Conservation (phyloP, 2,888 invertebrate genomes). For the Oxyteleia sp. region DNA sequence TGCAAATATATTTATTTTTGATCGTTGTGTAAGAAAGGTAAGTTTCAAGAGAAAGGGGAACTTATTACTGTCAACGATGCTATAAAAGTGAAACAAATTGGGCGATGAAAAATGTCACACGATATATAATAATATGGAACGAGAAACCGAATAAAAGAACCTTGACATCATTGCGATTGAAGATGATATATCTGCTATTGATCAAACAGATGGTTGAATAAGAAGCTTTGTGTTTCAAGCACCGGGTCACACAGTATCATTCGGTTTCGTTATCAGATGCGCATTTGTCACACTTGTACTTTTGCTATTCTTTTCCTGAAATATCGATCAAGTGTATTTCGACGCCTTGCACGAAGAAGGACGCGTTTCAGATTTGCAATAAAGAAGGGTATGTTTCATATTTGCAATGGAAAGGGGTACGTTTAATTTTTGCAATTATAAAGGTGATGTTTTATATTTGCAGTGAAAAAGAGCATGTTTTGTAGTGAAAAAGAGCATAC, state of each 20-base stretch:
- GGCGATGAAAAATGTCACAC: slow-evolving; percentile 12
- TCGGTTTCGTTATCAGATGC: slow-evolving; percentile 51
- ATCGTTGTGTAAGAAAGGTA: neutral
- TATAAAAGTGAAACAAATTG: neutral
- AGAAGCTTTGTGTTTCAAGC: slow-evolving; percentile 62
- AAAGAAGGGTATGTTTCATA: too few relatives aligned
- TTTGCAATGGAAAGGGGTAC: too few relatives aligned
- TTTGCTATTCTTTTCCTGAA: too few relatives aligned
- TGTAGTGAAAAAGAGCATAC: too few relatives aligned
- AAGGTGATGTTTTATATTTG: too few relatives aligned
- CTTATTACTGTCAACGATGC: neutral
- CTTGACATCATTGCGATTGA: slow-evolving; percentile 75
- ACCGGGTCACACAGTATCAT: slow-evolving; percentile 52
- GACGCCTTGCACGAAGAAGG: too few relatives aligned
- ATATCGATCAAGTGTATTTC: too few relatives aligned
- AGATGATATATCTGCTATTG: slow-evolving; percentile 82
- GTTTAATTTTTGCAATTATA: too few relatives aligned
- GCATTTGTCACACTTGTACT: too few relatives aligned
- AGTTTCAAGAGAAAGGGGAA: neutral
- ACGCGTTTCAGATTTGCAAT: too few relatives aligned
- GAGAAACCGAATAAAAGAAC: slow-evolving; percentile 34
- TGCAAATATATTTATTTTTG: too few relatives aligned
- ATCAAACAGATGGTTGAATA: slow-evolving; percentile 84
- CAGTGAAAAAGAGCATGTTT: too few relatives aligned
- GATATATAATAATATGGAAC: slow-evolving; percentile 15